Conservation (phyloP, 1,140 invertebrate species). For the Plectrocnemia conspersa region DNA sequence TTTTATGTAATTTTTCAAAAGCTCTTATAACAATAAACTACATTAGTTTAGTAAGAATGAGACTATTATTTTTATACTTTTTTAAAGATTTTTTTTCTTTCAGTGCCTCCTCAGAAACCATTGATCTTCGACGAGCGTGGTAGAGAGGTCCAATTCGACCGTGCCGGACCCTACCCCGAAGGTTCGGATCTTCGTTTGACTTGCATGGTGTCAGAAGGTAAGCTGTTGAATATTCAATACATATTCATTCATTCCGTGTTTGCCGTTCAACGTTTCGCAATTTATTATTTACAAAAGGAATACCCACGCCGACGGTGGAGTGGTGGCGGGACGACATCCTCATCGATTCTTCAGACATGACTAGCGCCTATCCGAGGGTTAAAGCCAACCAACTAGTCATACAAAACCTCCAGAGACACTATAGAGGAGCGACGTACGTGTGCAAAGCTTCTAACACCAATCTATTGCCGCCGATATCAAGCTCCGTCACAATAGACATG, state of each 20-base stretch:
- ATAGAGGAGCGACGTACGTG: conserved; percentile 18
- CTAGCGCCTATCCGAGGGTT: conserved; percentile 15
- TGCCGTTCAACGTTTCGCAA: too few relatives aligned
- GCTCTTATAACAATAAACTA: too few relatives aligned
- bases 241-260: too few relatives aligned
- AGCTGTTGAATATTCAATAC: too few relatives aligned
- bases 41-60: too few relatives aligned
- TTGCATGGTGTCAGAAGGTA: conserved; percentile 84
- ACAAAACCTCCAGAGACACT: conserved; percentile 20
- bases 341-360: conserved; percentile 22
- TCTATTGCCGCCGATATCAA: conserved; percentile 17
- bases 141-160: conserved; percentile 57
- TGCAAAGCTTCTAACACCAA: conserved; percentile 27
- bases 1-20: too few relatives aligned
- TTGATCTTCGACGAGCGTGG: conserved; percentile 75
- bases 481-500: conserved; percentile 25
- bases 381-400: conserved; percentile 27
- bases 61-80: neutral
- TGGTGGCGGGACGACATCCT: conserved; percentile 25
- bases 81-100: conserved; percentile 47
- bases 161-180: conserved; percentile 81
- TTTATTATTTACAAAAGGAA: conserved; percentile 9
- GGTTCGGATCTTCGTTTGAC: conserved; percentile 72
- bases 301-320: conserved; percentile 20
- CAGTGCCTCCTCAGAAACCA: conserved; percentile 78